Evolutionary conservation across 2,797 vertebrate species (phyloP).

Genomic region (Microctenopoma stevenorrisi): DNA sequence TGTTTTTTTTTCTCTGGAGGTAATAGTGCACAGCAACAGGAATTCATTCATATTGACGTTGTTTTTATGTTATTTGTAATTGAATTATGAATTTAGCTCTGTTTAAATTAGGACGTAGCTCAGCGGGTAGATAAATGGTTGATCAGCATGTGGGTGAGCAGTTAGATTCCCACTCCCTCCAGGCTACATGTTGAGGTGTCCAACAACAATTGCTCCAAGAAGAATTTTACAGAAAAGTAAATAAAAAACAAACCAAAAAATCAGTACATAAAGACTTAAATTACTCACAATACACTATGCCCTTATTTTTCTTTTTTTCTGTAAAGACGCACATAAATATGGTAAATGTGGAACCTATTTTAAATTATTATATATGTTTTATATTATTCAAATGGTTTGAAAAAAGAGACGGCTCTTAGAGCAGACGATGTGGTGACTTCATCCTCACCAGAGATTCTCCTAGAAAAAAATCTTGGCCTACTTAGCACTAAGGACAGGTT

Average conservation of each 20-base stretch:
- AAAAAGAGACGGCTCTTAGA: constrained; percentile 11
- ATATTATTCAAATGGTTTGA: not conserved
- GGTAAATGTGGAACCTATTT: not conserved
- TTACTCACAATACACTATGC: not conserved
- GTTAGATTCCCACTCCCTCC: too few species aligned
- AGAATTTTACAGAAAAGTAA: too few species aligned
- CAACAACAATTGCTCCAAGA: too few species aligned
- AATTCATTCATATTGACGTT: too few species aligned
- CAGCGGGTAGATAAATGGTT: too few species aligned
- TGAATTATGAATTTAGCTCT: not conserved
- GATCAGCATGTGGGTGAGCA: too few species aligned
- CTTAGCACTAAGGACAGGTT: constrained; percentile 53
- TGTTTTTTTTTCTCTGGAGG: too few species aligned
- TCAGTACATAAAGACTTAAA: not conserved
- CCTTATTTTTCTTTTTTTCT: not conserved
- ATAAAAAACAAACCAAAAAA: too few species aligned
- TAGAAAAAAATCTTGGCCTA: constrained; percentile 47
- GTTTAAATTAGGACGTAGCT: too few species aligned
- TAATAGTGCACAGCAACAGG: too few species aligned
- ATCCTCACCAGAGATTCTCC: constrained; percentile 51
- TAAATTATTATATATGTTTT: too few species aligned
- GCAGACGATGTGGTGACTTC: constrained; percentile 49
- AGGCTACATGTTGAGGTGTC: too few species aligned
- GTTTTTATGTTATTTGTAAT: not conserved
- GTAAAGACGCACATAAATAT: not conserved